Evolutionary conservation across 2,888 invertebrate species (phyloP).

Genomic region (Ommatoiulus sabulosus): DNA sequence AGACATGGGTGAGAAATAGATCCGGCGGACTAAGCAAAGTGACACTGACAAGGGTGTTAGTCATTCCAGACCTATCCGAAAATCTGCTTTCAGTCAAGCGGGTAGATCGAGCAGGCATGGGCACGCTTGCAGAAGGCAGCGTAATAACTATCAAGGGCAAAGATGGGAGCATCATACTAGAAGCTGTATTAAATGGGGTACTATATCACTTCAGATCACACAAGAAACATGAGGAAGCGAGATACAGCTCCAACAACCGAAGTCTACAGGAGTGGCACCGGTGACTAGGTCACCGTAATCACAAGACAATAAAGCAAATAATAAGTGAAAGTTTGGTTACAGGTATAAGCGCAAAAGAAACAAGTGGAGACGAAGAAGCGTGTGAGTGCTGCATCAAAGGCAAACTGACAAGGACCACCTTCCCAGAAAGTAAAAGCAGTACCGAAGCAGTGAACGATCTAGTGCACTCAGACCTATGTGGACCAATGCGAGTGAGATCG

Average conservation of each 20-base stretch:
- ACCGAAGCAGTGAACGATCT: background rate
- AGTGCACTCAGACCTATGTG: slow-evolving; percentile 17
- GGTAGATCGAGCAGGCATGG: background rate
- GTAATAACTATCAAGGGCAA: background rate
- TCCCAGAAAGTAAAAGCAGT: background rate
- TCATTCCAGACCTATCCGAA: background rate
- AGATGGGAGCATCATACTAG: background rate
- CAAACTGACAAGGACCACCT: background rate
- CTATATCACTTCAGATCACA: background rate
- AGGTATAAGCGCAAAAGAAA: background rate
- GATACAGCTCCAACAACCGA: background rate
- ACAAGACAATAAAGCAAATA: background rate
- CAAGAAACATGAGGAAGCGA: background rate
- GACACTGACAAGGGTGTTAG: background rate
- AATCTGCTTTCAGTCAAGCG: background rate
- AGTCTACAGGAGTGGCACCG: background rate
- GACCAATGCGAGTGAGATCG: background rate
- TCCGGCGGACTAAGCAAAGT: background rate
- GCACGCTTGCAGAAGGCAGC: background rate
- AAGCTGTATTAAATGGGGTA: background rate
- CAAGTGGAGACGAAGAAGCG: background rate
- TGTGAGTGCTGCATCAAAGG: background rate
- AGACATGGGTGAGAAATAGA: background rate
- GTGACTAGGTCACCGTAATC: background rate
- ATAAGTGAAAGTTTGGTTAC: background rate